A percentile compares a stretch with the other conserved stretches of the same genome.
Evolutionary conservation across 1,140 invertebrate species (phyloP).

Genomic region (Pararge aegeria): DNA sequence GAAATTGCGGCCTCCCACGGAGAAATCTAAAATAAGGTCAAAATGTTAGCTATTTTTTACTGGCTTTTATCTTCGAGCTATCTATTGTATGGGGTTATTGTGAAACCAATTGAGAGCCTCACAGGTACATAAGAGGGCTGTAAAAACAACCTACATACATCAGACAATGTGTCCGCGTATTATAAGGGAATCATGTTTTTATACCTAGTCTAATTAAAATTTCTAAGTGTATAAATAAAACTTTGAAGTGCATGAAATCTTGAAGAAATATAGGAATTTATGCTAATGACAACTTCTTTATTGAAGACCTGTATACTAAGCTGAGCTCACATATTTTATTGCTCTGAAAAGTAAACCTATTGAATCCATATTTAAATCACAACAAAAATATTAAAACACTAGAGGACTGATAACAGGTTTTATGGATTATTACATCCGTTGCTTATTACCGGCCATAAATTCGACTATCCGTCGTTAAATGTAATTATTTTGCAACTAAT

Average conservation of each 20-base stretch:
- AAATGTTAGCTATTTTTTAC: slow-evolving; percentile 62
- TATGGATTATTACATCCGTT: background rate
- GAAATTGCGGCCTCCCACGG: slow-evolving; percentile 72
- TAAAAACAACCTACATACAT: slow-evolving; percentile 22
- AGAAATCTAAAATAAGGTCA: slow-evolving; percentile 73
- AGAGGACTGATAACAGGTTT: no score
- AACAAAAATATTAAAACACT: background rate
- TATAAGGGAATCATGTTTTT: background rate
- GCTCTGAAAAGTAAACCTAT: no score
- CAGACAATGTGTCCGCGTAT: slow-evolving; percentile 8
- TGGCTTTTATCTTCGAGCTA: slow-evolving; percentile 44
- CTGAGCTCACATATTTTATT: no score
- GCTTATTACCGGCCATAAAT: background rate
- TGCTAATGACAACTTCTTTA: no score
- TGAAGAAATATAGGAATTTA: no score
- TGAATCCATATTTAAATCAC: background rate
- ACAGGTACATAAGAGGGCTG: slow-evolving; percentile 24
- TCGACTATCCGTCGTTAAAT: background rate
- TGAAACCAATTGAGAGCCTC: slow-evolving; percentile 35
- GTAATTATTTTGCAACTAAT: slow-evolving; percentile 9
- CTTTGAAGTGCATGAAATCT: no score
- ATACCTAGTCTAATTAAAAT: no score
- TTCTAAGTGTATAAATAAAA: no score
- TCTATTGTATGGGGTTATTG: slow-evolving; percentile 45
- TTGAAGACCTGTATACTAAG: no score